phyloP scores from a whole-genome alignment of 2,113 vertebrate genomes.

The Spheniscus mendiculus region DNA sequence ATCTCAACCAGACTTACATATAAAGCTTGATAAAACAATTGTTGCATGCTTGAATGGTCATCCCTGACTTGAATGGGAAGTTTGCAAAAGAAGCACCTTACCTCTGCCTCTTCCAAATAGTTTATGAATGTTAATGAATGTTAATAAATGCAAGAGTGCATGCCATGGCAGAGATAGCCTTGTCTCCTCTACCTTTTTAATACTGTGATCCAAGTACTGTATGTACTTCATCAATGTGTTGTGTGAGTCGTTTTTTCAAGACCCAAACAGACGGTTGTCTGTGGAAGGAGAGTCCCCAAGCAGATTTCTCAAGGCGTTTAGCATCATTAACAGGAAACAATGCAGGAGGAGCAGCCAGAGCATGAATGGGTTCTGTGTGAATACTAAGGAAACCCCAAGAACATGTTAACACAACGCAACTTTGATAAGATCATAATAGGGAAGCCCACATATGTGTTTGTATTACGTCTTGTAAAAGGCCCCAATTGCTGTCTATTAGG shows the following conservation, averaged over 20 bases:
- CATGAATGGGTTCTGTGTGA: conserved; percentile 26
- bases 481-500: not conserved
- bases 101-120: not conserved
- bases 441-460: not conserved
- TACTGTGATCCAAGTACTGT: not conserved
- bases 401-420: conserved; percentile 23
- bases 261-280: not conserved
- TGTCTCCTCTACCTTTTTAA: not conserved
- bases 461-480: not conserved
- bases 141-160: not conserved
- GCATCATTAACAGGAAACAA: conserved; percentile 37
- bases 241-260: not conserved
- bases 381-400: conserved; percentile 34
- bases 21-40: not conserved
- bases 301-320: conserved; percentile 15
- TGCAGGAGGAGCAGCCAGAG: not conserved
- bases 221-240: not conserved
- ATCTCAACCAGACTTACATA: not conserved
- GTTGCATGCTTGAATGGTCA: not conserved
- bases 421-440: not conserved
- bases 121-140: not conserved
- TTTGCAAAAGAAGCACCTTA: not conserved
- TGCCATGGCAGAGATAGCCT: not conserved
- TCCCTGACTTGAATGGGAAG: not conserved
- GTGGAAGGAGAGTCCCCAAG: not conserved